Conservation (phyloP, 1,140 invertebrate genomes). For the Drosophila azteca region DNA sequence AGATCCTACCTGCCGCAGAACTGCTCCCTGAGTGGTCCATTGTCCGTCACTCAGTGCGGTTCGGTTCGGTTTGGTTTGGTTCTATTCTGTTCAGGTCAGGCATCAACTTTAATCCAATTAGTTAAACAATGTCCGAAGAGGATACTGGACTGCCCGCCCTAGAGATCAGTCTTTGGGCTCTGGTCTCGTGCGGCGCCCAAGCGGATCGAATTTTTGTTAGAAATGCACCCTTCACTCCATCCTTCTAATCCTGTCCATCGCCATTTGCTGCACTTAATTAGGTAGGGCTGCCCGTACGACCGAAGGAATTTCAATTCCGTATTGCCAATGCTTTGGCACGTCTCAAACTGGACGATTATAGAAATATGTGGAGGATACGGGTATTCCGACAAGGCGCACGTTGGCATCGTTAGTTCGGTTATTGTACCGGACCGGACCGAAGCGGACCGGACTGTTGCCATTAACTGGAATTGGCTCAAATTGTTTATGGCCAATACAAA, state of each 20-base stretch:
- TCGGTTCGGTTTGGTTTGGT: conserved; percentile 4
- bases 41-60: conserved; percentile 12
- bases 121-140: conserved; percentile 52
- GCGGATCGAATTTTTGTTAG: conserved; percentile 25
- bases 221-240: conserved; percentile 20
- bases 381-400: conserved; percentile 47
- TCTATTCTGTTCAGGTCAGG: conserved; percentile 40
- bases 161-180: conserved; percentile 8
- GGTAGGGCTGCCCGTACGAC: conserved; percentile 6
- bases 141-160: no score
- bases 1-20: conserved; percentile 35
- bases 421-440: no score
- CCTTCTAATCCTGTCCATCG: conserved; percentile 24
- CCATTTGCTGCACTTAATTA: conserved; percentile 61
- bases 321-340: conserved; percentile 34
- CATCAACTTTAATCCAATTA: conserved; percentile 74
- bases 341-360: conserved; percentile 36
- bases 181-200: conserved; percentile 36
- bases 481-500: conserved; percentile 36
- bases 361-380: conserved; percentile 41
- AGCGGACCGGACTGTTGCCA: conserved; percentile 7
- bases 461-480: conserved; percentile 50
- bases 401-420: conserved; percentile 29
- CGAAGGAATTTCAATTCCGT: conserved; percentile 25
- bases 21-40: conserved; percentile 34